Evolutionary conservation across 2,888 invertebrate species (phyloP), one percentile per base, ranked within the genome.

Genomic region (Agrochola macilenta): DNA sequence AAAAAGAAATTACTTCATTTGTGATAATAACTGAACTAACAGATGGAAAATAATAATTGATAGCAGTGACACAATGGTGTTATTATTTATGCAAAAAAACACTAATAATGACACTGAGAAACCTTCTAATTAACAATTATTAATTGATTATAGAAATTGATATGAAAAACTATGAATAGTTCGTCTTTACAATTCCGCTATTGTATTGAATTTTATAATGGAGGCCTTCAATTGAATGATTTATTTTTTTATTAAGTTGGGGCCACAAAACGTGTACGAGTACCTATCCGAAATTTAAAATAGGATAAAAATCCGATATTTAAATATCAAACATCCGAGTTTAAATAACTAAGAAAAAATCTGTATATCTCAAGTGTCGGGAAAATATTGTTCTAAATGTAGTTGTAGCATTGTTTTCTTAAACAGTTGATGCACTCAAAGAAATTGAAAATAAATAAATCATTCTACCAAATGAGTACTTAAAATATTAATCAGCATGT

Each of bases 31-130:
- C 9, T 49, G 46, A 43, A 76, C 11, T 66, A 79, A 79, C 79
- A 68, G 63, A 73, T 76, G 79, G 58, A 43, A 78, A 69, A n/a
- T 69, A 61, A 63, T 63, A 78, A 83, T 79, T 52, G 43, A 72
- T 43, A 46, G 35, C 30, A 3, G 46, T 57, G 60, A 30, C 72
- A 79, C 75, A 83, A 83, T 73, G 20, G 63, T 57, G 20, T 60
- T 69, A 66, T 70, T 79, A 30, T 35, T 61, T 52, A 65, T 23
- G 20, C 35, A 69, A 75, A 83, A 79, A 74, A 76, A 80, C 35
- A 12, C 20, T 64, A 52, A 43, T 63, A 66, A 74, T 64, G 46
- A 71, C 57, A 70, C 2, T n/a, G 60, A 75, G 61, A 73, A 73
- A 66, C 79, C 72, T 46, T 49, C 61, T 49, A 69, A 73, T 58